Evolutionary conservation across 2,113 vertebrate genomes (phyloP), one percentile per base, ranked within the genome.

Genomic region (Chauna torquata): DNA sequence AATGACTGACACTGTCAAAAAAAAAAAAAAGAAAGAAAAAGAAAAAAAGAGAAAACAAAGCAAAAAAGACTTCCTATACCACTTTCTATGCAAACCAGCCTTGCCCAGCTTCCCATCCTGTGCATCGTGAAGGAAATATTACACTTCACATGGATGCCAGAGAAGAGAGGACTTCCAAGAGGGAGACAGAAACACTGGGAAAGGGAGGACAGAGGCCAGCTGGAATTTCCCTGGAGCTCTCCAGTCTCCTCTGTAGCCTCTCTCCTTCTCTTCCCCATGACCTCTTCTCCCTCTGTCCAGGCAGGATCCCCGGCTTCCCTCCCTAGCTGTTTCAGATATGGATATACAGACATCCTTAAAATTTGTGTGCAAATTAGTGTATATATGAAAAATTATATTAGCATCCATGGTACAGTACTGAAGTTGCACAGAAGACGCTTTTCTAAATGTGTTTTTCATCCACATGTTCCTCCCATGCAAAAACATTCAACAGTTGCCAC

Each of bases 401-500:
- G 24, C 17, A 70, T 24, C 50, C 38, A 27, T 20, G 4, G 28
- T 6, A 19, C 27, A 9, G 27, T 4, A 24, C 12, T 62, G 27
- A 61, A 36, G n/a, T 2, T 19, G 27, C 36, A 52, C 16, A 2
- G 15, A 27, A 55, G 59, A 17, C 20, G 8, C 38, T 7, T 59
- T 34, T 55, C 27, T 47, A 58, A 58, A 16, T 1, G 8, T 13
- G 12, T 7, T 66, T 66, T 66, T 61, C 44, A 61, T 72, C 22
- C n/a, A 16, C 28, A 0, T 3, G 10, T 36, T 76, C 38, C 28
- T 62, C 42, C 40, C 17, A n/a, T 20, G n/a, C n/a, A 54, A 66
- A 55, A 28, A 27, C 0, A 1, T 30, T 45, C 57, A 28, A 4
- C 2, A 14, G 34, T 25, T 6, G 15, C 38, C 8, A 2, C 24